Base-by-base conservation (phyloP, 2,797 vertebrate species). In the Pseudochirops corinnae region DNA sequence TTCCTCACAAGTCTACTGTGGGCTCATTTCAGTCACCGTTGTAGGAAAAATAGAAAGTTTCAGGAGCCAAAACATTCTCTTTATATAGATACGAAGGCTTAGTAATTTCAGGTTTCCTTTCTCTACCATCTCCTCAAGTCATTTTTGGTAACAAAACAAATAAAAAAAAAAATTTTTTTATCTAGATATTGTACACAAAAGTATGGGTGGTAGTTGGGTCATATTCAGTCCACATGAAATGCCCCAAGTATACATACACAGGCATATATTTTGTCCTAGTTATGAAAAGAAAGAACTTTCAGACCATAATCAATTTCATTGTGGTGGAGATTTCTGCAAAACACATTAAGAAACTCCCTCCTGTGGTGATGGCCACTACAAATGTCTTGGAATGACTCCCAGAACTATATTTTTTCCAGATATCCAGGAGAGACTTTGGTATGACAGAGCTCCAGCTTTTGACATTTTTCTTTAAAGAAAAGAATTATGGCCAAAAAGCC, bases 361-460 rank as follows among this genome's bases (percentile, higher is more conserved):
- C 98, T 98, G 97, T 98, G 98, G 98, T 97, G 97, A 95, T 95
- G 98, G 98, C 98, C 98, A 98, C 96, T 96, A 97, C 94, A 97
- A 98, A 98, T 98, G 98, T 96, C 98, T 98, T 98, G 98, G 98
- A 98, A 98, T 94, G 91, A 96, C 96, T 98, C 98, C 98, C 98
- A 98, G 98, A 98, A 98, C 95, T 95, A 55, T 97, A 98, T 98
- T 98, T 99, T 99, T 99, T 98, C 98, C 98, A 99, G 98, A 98
- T 98, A 96, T 98, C 95, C 87, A 21, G 97, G 95, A 98, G 98
- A 98, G 98, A 98, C 94, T 97, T 97, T 94, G 98, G 97, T 97
- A 94, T 95, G 98, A 98, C 98, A 98, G 96, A 97, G 96, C 96
- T 98, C 94, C 97, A 98, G 96, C 97, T 97, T 97, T 98, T 96